A percentile compares a stretch with the other conserved stretches of the same genome.
These are phyloP conservation scores for Limnephilus marmoratus DNA, from an alignment of 2,888 invertebrate species.

Conservation along the genomic window DNA sequence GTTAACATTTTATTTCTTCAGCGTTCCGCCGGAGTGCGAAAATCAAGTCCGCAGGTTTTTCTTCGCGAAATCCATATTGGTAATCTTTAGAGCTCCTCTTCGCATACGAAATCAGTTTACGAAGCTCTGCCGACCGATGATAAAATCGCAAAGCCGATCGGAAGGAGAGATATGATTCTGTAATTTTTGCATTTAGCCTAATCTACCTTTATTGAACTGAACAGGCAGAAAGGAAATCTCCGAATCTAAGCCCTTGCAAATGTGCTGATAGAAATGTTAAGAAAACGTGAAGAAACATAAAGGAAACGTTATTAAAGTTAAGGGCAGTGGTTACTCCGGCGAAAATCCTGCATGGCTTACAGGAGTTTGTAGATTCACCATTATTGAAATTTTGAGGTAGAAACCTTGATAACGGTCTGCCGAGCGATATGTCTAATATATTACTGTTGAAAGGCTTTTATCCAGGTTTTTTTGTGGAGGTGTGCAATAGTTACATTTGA, in stretches of 20 bases:
- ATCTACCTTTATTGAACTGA: conserved; percentile 47
- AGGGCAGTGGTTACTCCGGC: neutral
- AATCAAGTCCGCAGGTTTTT: conserved; percentile 6
- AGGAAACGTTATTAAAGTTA: neutral
- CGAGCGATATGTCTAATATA: neutral
- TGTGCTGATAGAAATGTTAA: neutral
- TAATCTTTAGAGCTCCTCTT: neutral
- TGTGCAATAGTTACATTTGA: too few relatives aligned
- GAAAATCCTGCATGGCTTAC: neutral
- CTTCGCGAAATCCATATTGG: neutral
- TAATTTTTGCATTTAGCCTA: conserved; percentile 47
- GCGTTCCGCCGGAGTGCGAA: neutral
- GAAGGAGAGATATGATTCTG: conserved; percentile 42
- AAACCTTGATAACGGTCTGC: neutral
- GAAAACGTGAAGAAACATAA: neutral
- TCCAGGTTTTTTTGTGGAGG: too few relatives aligned
- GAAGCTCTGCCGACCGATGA: conserved; percentile 14
- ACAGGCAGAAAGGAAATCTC: conserved; percentile 40
- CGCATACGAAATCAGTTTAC: conserved; percentile 25
- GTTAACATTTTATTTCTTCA: neutral
- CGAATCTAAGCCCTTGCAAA: conserved; percentile 13
- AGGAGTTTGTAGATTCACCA: neutral
- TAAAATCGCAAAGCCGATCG: conserved; percentile 39
- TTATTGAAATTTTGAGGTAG: neutral
- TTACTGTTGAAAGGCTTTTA: neutral